Percentiles rank a stretch among this genome's conserved stretches.
Evolutionary conservation across 2,888 invertebrate genomes (phyloP).

Genomic region (Crioceris asparagi): DNA sequence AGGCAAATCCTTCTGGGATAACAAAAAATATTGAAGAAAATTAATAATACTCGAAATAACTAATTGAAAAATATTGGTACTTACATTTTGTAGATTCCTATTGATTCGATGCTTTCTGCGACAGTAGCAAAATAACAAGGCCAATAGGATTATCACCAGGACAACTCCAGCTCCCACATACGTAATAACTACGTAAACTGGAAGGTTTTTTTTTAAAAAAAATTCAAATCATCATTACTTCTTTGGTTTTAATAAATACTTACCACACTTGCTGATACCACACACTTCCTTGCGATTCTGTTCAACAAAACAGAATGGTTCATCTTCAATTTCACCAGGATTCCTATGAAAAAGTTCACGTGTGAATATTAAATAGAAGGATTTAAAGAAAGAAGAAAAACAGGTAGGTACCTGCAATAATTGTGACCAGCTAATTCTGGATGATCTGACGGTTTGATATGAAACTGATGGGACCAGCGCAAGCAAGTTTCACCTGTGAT

Average conservation of each 20-base stretch:
- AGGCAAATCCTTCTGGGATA: constrained; percentile 49
- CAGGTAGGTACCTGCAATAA: constrained; percentile 45
- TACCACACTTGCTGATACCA: constrained; percentile 77
- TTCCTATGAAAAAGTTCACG: constrained; percentile 64
- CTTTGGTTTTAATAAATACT: constrained; percentile 25
- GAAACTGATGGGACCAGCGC: constrained; percentile 77
- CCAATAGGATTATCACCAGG: too few species aligned
- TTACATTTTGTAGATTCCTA: constrained; percentile 51
- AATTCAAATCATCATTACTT: neutral
- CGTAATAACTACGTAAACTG: constrained; percentile 71
- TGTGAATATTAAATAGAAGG: neutral
- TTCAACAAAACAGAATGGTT: constrained; percentile 85
- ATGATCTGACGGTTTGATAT: constrained; percentile 62
- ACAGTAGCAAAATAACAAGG: too few species aligned
- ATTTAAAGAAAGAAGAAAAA: neutral
- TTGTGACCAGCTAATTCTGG: constrained; percentile 84
- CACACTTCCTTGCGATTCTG: constrained; percentile 72
- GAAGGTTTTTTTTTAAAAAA: constrained; percentile 26
- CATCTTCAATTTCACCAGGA: constrained; percentile 67
- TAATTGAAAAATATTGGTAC: constrained; percentile 2
- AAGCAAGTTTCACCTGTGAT: constrained; percentile 63
- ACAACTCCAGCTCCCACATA: constrained; percentile 52
- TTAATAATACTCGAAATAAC: neutral
- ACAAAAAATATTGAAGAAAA: neutral
- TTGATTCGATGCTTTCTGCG: constrained; percentile 48